A percentile compares a stretch with the other conserved stretches of the same genome.
Conservation (phyloP, 2,113 vertebrate species). For the Daphoenositta chrysoptera region DNA sequence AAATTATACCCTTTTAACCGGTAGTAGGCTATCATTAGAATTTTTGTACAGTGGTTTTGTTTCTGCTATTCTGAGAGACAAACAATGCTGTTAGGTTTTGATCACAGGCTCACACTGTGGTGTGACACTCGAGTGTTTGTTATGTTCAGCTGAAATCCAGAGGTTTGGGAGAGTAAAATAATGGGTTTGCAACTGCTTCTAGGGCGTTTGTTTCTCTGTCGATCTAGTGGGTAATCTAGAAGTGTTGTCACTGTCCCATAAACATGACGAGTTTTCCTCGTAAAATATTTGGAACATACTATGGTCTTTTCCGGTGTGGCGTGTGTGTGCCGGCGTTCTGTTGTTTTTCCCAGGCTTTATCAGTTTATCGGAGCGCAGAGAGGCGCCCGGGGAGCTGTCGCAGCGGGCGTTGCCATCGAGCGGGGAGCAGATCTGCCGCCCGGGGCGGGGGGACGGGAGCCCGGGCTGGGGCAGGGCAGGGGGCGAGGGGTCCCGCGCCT, state of each 20-base stretch:
- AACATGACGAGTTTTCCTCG: not conserved
- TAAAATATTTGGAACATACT: not conserved
- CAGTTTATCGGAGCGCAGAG: not conserved
- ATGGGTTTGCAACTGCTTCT: rapidly evolving
- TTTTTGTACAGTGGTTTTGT: not conserved
- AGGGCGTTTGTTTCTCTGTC: not conserved
- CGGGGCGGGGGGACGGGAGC: rapidly evolving
- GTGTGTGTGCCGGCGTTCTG: rapidly evolving
- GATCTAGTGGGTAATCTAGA: rapidly evolving
- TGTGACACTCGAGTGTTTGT: rapidly evolving
- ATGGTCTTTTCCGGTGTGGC: rapidly evolving
- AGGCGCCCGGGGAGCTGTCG: not conserved
- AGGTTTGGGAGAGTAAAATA: rapidly evolving
- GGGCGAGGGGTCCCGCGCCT: rapidly evolving
- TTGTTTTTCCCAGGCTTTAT: not conserved
- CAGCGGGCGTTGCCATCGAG: rapidly evolving
- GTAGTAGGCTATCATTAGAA: not conserved
- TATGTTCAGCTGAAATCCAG: not conserved
- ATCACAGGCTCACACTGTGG: too few relatives aligned
- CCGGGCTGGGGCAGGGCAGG: rapidly evolving
- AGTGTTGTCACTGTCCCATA: too few relatives aligned
- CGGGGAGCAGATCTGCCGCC: not conserved
- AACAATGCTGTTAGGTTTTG: rapidly evolving
- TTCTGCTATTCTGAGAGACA: not conserved
- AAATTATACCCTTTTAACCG: not conserved